Conservation (phyloP, 1,140 invertebrate genomes). For the Dendroctonus ponderosae region DNA sequence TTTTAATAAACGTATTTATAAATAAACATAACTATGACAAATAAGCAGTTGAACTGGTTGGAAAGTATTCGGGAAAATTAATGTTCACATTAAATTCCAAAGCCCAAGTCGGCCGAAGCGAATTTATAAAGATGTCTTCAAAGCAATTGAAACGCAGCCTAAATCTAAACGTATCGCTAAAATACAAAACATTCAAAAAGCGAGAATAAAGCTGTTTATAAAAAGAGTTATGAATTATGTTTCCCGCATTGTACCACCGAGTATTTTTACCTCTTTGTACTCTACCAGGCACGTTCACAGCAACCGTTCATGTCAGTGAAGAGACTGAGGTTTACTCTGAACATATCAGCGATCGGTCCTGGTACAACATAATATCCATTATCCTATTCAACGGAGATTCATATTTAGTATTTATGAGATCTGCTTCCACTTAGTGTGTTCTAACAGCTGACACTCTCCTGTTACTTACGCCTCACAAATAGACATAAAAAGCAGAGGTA, state of each 20-base stretch:
- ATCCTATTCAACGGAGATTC: constrained; percentile 10
- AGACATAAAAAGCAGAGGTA: constrained; percentile 19
- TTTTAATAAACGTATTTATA: constrained; percentile 22
- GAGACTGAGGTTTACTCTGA: too few relatives aligned
- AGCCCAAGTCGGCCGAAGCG: constrained; percentile 5
- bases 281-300: not conserved
- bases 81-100: constrained; percentile 31
- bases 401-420: constrained; percentile 27
- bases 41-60: constrained; percentile 21
- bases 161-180: constrained; percentile 21
- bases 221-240: constrained; percentile 45
- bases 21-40: constrained; percentile 28
- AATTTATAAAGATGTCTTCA: constrained; percentile 36
- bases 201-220: constrained; percentile 40
- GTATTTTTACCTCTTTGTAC: not conserved
- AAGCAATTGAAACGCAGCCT: constrained; percentile 22
- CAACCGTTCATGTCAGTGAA: too few relatives aligned
- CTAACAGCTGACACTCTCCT: constrained; percentile 27
- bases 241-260: constrained; percentile 41
- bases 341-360: too few relatives aligned
- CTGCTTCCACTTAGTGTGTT: constrained; percentile 25
- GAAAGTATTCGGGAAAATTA: constrained; percentile 17
- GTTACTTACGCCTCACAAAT: constrained; percentile 23
- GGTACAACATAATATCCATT: not conserved
- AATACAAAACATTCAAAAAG: constrained; percentile 33